phyloP scores from a whole-genome alignment of 2,113 vertebrate species.

The Muntiacus muntjak region DNA sequence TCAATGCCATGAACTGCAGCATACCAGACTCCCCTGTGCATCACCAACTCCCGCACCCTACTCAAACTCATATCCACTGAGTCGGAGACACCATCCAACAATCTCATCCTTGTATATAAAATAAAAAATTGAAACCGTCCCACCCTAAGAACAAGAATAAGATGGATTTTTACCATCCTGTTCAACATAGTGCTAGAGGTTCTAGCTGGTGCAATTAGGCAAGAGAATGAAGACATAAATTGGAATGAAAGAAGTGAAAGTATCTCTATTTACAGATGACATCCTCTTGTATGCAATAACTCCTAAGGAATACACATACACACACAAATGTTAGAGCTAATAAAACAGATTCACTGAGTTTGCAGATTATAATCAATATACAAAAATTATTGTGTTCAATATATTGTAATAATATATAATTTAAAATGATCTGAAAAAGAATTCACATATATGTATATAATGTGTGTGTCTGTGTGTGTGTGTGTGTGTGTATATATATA shows the following conservation, averaged over 20 bases:
- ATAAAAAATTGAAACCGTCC: not conserved
- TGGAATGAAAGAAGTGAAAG: not conserved
- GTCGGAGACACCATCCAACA: not conserved
- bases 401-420: not conserved
- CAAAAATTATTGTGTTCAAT: not conserved
- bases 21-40: not conserved
- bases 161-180: not conserved
- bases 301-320: not conserved
- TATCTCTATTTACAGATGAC: not conserved
- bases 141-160: not conserved
- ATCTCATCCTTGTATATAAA: not conserved
- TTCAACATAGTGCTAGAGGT: not conserved
- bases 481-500: too few species aligned
- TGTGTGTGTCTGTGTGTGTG: rapidly evolving
- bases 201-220: not conserved
- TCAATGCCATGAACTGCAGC: rapidly evolving
- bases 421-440: not conserved
- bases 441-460: not conserved
- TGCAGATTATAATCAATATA: not conserved
- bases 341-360: not conserved
- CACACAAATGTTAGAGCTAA: not conserved
- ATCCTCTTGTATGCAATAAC: not conserved
- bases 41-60: not conserved
- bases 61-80: not conserved
- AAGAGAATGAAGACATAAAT: not conserved